These are phyloP conservation scores for Oreotrochilus melanogaster DNA, from an alignment of 2,113 vertebrate genomes.

Conservation along the genomic window DNA sequence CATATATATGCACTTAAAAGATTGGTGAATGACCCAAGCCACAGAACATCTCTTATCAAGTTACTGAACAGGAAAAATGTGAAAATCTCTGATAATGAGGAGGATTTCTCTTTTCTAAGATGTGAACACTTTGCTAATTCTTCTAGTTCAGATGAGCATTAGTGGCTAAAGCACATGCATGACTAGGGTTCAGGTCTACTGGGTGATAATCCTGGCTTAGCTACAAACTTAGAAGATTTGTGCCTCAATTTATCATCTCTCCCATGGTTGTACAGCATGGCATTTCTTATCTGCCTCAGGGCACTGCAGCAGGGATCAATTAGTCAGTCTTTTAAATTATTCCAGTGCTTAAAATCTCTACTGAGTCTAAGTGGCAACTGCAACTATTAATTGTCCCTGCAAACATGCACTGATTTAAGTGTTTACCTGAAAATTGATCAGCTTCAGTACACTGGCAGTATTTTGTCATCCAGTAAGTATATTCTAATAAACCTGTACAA, in stretches of 20 bases:
- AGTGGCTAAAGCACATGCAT: not conserved
- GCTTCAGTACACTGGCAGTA: not conserved
- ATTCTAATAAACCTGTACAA: not conserved
- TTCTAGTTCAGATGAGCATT: not conserved
- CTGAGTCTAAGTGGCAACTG: not conserved
- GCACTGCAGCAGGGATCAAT: not conserved
- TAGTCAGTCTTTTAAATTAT: not conserved
- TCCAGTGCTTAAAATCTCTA: not conserved
- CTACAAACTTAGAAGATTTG: not conserved
- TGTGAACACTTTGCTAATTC: not conserved
- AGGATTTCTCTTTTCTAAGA: not conserved
- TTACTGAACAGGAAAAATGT: not conserved
- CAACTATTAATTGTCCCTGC: not conserved
- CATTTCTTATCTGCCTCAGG: constrained; percentile 8
- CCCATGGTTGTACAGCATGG: not conserved
- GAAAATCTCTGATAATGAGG: not conserved
- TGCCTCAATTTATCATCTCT: not conserved
- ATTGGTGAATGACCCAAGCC: not conserved
- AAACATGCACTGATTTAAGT: constrained; percentile 2
- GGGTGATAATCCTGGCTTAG: not conserved
- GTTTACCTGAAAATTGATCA: constrained; percentile 5
- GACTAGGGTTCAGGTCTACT: not conserved
- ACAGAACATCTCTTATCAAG: not conserved
- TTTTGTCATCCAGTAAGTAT: not conserved
- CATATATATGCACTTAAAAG: not conserved